Percentiles rank a stretch among this genome's conserved stretches.
phyloP scores from a whole-genome alignment of 2,113 vertebrate genomes.

The Ammodytes dubius region DNA sequence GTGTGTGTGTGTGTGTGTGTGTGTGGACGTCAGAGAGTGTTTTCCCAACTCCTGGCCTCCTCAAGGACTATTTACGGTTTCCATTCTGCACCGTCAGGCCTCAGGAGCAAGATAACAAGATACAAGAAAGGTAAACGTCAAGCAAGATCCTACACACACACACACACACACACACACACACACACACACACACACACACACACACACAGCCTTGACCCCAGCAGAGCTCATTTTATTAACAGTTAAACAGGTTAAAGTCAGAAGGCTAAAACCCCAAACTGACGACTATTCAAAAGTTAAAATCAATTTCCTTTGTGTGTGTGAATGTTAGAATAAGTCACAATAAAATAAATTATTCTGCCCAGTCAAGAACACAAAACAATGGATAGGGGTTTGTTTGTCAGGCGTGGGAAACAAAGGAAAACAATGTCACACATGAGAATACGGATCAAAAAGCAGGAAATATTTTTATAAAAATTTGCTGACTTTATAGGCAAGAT shows the following conservation, averaged over 20 bases:
- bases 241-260: slow-evolving; percentile 31
- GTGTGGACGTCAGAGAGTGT: slow-evolving; percentile 49
- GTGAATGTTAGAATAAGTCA: too few species aligned
- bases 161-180: slow-evolving; percentile 28
- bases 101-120: slow-evolving; percentile 62
- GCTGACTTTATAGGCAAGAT: too few species aligned
- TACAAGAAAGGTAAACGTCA: slow-evolving; percentile 68
- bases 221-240: not conserved
- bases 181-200: slow-evolving; percentile 13
- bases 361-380: too few species aligned
- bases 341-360: too few species aligned
- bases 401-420: too few species aligned
- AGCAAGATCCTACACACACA: slow-evolving; percentile 44
- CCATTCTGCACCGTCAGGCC: slow-evolving; percentile 67
- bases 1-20: not conserved
- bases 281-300: too few species aligned
- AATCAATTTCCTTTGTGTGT: too few species aligned
- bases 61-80: slow-evolving; percentile 70
- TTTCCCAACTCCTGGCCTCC: slow-evolving; percentile 65
- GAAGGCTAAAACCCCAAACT: not conserved
- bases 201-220: slow-evolving; percentile 25
- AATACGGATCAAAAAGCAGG: too few species aligned
- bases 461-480: too few species aligned
- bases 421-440: too few species aligned
- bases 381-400: too few species aligned